A percentile compares a stretch with the other conserved stretches of the same genome.
These are phyloP conservation scores for Protodeltote pygarga DNA, from an alignment of 2,888 invertebrate genomes.

Conservation along the genomic window DNA sequence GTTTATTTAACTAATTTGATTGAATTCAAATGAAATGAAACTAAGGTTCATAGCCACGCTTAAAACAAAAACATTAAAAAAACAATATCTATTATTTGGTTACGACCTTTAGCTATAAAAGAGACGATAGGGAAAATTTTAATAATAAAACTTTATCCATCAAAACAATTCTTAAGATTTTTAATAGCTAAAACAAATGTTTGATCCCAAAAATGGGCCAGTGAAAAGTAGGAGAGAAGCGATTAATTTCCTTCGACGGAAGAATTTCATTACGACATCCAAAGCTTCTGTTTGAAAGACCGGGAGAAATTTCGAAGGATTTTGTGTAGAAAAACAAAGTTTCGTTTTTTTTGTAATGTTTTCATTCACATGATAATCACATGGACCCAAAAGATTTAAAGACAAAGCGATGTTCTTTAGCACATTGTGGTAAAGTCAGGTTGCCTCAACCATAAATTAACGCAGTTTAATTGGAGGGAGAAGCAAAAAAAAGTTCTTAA, in stretches of 20 bases:
- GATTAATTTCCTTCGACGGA: slow-evolving; percentile 53
- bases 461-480: slow-evolving; percentile 39
- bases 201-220: slow-evolving; percentile 19
- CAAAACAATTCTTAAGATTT: slow-evolving; percentile 16
- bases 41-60: too few species aligned
- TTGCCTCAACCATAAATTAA: slow-evolving; percentile 15
- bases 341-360: slow-evolving; percentile 24
- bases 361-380: slow-evolving; percentile 2
- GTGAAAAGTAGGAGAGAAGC: slow-evolving; percentile 34
- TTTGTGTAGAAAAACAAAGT: slow-evolving; percentile 14
- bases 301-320: slow-evolving; percentile 25
- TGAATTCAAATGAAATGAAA: too few species aligned
- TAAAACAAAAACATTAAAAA: too few species aligned
- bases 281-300: slow-evolving; percentile 44
- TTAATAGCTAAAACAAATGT: slow-evolving; percentile 27
- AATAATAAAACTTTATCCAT: slow-evolving; percentile 27
- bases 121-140: slow-evolving; percentile 6
- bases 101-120: background rate
- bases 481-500: slow-evolving; percentile 13
- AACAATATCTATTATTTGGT: background rate
- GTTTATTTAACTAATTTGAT: too few species aligned
- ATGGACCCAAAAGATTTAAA: slow-evolving; percentile 6
- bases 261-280: slow-evolving; percentile 55
- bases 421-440: slow-evolving; percentile 1
- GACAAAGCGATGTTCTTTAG: background rate